A percentile compares a stretch with the other conserved stretches of the same genome.
Conservation (phyloP, 2,888 invertebrate genomes). For the Drosophila paracracens region DNA sequence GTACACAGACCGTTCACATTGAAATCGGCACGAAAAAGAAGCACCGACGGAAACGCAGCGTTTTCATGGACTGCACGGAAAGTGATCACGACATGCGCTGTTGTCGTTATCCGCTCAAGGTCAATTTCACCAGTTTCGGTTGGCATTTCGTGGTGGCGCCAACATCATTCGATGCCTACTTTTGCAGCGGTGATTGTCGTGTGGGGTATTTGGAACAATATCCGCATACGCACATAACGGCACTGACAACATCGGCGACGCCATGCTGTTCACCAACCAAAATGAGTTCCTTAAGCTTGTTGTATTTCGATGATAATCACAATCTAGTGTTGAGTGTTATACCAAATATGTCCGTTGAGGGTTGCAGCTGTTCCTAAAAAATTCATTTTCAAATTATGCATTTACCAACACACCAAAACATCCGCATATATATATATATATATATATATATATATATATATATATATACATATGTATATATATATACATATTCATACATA, state of each 20-base stretch:
- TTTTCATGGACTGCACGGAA: constrained; percentile 94
- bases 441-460: background rate
- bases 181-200: constrained; percentile 97
- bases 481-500: background rate
- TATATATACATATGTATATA: background rate
- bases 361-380: constrained; percentile 93
- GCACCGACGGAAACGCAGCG: constrained; percentile 89
- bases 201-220: constrained; percentile 94
- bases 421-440: background rate
- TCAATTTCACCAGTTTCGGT: constrained; percentile 94
- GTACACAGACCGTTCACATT: constrained; percentile 82
- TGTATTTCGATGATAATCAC: constrained; percentile 95
- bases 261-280: constrained; percentile 97
- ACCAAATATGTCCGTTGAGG: constrained; percentile 97
- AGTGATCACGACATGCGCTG: constrained; percentile 91
- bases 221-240: constrained; percentile 94
- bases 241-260: constrained; percentile 92
- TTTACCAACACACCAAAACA: constrained; percentile 13
- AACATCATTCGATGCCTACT: constrained; percentile 96
- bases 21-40: constrained; percentile 83
- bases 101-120: constrained; percentile 96
- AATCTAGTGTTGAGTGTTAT: constrained; percentile 95
- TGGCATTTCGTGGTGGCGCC: constrained; percentile 99
- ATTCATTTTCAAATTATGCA: constrained; percentile 4
- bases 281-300: constrained; percentile 94